phyloP scores from a whole-genome alignment of 2,888 invertebrate genomes.

The Cheilosia scutellata region DNA sequence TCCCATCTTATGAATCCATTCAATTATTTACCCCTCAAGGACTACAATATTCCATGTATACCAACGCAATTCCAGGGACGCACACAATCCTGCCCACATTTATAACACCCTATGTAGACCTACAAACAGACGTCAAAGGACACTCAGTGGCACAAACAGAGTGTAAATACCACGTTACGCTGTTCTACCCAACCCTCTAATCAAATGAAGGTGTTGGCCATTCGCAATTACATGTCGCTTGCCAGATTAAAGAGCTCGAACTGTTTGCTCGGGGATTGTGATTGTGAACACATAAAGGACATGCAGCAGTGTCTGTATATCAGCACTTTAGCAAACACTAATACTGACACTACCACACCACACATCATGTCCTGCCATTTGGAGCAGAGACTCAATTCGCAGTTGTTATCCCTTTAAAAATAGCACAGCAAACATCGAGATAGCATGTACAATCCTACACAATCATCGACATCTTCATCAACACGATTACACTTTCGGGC shows the following conservation, averaged over 20 bases:
- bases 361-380: conserved; percentile 14
- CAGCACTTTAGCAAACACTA: conserved; percentile 42
- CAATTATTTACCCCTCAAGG: background rate
- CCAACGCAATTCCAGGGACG: conserved; percentile 25
- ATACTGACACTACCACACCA: conserved; percentile 6
- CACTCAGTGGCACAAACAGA: conserved; percentile 6
- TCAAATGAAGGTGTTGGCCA: conserved; percentile 41
- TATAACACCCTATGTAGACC: background rate
- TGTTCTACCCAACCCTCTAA: background rate
- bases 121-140: conserved; percentile 32
- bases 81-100: conserved; percentile 12
- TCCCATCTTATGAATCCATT: background rate
- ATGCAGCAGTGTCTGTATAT: conserved; percentile 8
- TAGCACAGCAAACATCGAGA: conserved; percentile 44
- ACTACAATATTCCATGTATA: conserved; percentile 1
- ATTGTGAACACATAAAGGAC: conserved; percentile 1
- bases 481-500: conserved; percentile 48
- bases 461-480: conserved; percentile 36
- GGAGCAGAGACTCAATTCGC: conserved; percentile 46
- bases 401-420: conserved; percentile 41
- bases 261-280: conserved; percentile 2
- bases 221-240: conserved; percentile 39
- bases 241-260: conserved; percentile 34
- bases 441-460: background rate
- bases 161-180: background rate